Evolutionary conservation across 2,888 invertebrate species (phyloP).

Genomic region (Apotomis turbidana): DNA sequence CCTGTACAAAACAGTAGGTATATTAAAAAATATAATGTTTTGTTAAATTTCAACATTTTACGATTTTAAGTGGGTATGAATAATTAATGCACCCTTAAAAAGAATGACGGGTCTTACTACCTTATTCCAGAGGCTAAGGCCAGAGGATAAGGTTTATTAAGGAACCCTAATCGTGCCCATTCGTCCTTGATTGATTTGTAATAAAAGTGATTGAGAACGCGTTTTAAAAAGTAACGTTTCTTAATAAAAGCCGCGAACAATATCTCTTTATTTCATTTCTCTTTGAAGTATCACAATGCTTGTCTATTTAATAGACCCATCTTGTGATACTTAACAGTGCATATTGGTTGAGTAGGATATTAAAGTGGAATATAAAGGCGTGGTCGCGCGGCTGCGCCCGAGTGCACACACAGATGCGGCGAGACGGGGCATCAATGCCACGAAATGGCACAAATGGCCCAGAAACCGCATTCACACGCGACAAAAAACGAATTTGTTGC

Average conservation of each 20-base stretch:
- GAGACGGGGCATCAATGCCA: not conserved
- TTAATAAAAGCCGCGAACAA: slow-evolving; percentile 30
- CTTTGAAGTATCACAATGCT: slow-evolving; percentile 31
- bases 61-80: too few species aligned
- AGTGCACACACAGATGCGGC: slow-evolving; percentile 8
- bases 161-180: not conserved
- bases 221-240: slow-evolving; percentile 25
- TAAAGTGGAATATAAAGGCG: slow-evolving; percentile 4
- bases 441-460: slow-evolving; percentile 54
- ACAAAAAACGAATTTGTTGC: slow-evolving; percentile 42
- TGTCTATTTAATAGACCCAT: slow-evolving; percentile 22
- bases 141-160: not conserved
- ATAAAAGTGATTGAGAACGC: slow-evolving; percentile 9
- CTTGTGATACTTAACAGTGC: slow-evolving; percentile 18
- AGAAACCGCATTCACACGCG: slow-evolving; percentile 64
- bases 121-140: too few species aligned
- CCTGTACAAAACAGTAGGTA: too few species aligned
- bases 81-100: too few species aligned
- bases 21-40: too few species aligned
- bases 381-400: not conserved
- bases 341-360: slow-evolving; percentile 10
- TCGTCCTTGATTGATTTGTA: not conserved
- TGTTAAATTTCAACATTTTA: too few species aligned
- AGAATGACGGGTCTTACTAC: too few species aligned
- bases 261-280: slow-evolving; percentile 29